A percentile compares a stretch with the other conserved stretches of the same genome.
Conservation (phyloP, 1,140 invertebrate genomes). For the Cotesia glomerata region DNA sequence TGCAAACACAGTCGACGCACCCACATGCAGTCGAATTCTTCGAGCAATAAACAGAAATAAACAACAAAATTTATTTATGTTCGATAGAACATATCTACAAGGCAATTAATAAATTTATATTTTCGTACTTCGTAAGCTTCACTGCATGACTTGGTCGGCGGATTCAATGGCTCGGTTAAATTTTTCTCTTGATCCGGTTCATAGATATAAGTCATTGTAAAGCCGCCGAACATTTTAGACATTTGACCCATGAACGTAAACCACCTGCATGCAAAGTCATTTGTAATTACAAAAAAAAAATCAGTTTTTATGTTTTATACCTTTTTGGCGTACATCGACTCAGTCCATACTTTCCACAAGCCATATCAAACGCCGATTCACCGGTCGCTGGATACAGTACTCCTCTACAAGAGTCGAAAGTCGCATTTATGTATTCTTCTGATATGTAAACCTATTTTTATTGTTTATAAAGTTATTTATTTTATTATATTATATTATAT, state of each 20-base stretch:
- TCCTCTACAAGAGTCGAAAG: slow-evolving; percentile 73
- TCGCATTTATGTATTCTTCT: slow-evolving; percentile 66
- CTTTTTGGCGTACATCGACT: slow-evolving; percentile 66
- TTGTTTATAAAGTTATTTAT: background rate
- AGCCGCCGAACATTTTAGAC: slow-evolving; percentile 59
- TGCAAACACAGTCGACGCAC: slow-evolving; percentile 82
- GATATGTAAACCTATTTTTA: slow-evolving; percentile 54
- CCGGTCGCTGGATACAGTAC: slow-evolving; percentile 72
- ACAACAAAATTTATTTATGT: no score
- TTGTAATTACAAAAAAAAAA: slow-evolving; percentile 1
- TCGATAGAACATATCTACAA: no score
- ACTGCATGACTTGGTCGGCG: slow-evolving; percentile 65
- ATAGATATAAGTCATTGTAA: slow-evolving; percentile 70
- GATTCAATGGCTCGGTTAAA: slow-evolving; percentile 61
- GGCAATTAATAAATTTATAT: slow-evolving; percentile 10
- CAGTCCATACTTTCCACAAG: slow-evolving; percentile 71
- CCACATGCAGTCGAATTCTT: slow-evolving; percentile 69
- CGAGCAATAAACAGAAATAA: slow-evolving; percentile 10
- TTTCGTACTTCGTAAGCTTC: slow-evolving; percentile 63
- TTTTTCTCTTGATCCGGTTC: slow-evolving; percentile 37
- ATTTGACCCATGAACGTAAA: slow-evolving; percentile 68
- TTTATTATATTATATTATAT: background rate
- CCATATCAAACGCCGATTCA: slow-evolving; percentile 70
- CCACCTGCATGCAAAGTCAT: slow-evolving; percentile 55
- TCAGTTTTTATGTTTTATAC: slow-evolving; percentile 41